These are phyloP conservation scores for Gymnocypris eckloni DNA, from an alignment of 2,797 vertebrate genomes.

Conservation along the genomic window DNA sequence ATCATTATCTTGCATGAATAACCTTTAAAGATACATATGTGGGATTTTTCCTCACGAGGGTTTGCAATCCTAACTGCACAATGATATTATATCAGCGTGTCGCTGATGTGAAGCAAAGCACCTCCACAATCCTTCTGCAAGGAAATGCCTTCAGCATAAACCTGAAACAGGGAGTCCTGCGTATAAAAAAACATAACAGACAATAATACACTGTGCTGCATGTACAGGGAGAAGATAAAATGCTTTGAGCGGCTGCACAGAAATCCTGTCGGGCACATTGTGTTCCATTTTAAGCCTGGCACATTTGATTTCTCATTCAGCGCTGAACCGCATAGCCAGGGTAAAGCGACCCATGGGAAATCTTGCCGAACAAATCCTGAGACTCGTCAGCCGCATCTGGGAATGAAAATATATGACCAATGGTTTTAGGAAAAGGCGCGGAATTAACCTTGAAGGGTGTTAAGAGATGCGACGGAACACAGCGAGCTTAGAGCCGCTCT, in stretches of 20 bases:
- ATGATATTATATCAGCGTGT: neutral
- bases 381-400: constrained; percentile 24
- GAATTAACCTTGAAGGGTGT: constrained; percentile 45
- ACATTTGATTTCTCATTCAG: constrained; percentile 48
- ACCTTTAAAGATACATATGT: neutral
- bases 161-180: constrained; percentile 26
- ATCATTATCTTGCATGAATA: neutral
- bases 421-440: constrained; percentile 14
- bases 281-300: constrained; percentile 47
- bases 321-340: constrained; percentile 26
- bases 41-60: neutral
- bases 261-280: constrained; percentile 47
- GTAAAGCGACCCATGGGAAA: constrained; percentile 44
- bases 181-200: neutral
- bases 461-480: constrained; percentile 25
- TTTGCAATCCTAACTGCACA: neutral
- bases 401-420: constrained; percentile 16
- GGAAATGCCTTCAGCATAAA: constrained; percentile 8
- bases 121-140: constrained; percentile 3
- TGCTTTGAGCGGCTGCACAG: constrained; percentile 24
- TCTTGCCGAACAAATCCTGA: constrained; percentile 31
- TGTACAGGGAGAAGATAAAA: constrained; percentile 35
- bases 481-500: neutral
- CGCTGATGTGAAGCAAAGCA: neutral
- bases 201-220: constrained; percentile 29